Base-by-base conservation (phyloP, 2,797 vertebrate species). In the Sandelia bainsii region DNA sequence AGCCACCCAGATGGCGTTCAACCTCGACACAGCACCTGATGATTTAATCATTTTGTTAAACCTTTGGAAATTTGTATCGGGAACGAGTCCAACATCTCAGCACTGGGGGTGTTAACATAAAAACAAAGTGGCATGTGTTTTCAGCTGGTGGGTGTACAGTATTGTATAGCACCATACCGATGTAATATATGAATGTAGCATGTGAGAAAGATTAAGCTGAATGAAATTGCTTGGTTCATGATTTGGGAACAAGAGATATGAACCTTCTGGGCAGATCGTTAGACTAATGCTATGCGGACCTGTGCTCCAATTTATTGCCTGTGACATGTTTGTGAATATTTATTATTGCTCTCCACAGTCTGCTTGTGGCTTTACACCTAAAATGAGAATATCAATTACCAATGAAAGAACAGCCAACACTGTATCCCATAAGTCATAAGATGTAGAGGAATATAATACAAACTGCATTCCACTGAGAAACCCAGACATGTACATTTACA, bases 131-230 rank as follows among this genome's bases (percentile, higher is more conserved):
- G 65, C 69, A 6, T 81, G 84, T 84, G 77, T 90, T 83, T 88
- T 86, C 86, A 88, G 82, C 89, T 84, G 86, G 75, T 84, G 81
- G 83, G 84, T 17, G 71, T n/a, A n/a, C n/a, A n/a, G n/a, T 79
- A 64, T 62, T 54, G 75, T 69, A 51, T 67, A 69, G 67, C 62
- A 23, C 66, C 8, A 5, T 57, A 32, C 44, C 14, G 44, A 62
- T 42, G 51, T 85, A 80, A 92, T 91, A 82, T 89, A 91, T 81
- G 79, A 82, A 68, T 39, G 49, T 62, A 71, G 79, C 83, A 84
- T 87, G 90, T 87, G 89, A 84, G 83, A 92, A 70, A 88, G 87
- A 94, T 94, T 92, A 91, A 83, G 75, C 52, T 74, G 40, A 87
- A 92, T 74, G 40, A 87, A 92, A 91, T 84, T 74, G 75, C 70